phyloP scores from a whole-genome alignment of 2,797 vertebrate species.

The Tachyglossus aculeatus region DNA sequence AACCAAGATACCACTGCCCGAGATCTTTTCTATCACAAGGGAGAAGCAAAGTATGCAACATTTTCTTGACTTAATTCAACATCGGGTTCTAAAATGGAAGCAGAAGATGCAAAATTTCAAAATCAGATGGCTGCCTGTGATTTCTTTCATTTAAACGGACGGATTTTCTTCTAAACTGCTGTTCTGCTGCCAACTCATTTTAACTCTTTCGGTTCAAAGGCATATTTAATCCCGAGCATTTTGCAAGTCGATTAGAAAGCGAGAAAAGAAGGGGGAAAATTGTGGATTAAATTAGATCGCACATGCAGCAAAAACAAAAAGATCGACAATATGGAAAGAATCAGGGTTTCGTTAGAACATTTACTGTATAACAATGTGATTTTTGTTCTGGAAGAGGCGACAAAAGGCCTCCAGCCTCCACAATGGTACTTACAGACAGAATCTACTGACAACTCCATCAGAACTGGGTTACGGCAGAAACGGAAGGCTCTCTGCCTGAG shows the following conservation, averaged over 20 bases:
- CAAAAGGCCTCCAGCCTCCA: constrained; percentile 38
- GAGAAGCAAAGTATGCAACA: constrained; percentile 12
- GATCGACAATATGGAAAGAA: not conserved
- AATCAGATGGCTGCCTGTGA: constrained; percentile 57
- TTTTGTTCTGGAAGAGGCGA: constrained; percentile 28
- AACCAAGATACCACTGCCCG: not conserved
- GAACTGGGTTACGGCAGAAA: constrained; percentile 33
- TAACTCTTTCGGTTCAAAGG: constrained; percentile 64
- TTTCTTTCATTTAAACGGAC: constrained; percentile 86
- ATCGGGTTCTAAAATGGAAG: constrained; percentile 57
- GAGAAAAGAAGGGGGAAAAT: not conserved
- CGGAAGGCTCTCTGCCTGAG: constrained; percentile 38
- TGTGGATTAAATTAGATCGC: constrained; percentile 17
- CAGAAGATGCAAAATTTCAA: constrained; percentile 56
- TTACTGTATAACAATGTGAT: constrained; percentile 23
- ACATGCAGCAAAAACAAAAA: constrained; percentile 37
- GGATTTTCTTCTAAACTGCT: constrained; percentile 79
- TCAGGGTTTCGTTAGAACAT: constrained; percentile 26
- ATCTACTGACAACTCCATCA: not conserved
- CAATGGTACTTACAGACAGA: not conserved
- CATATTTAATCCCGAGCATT: not conserved
- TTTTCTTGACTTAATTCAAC: too few relatives aligned
- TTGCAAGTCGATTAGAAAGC: constrained; percentile 16
- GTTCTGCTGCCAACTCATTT: constrained; percentile 74
- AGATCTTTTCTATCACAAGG: not conserved